Evolutionary conservation across 2,888 invertebrate species (phyloP).

Genomic region (Tetanocera ferruginea): DNA sequence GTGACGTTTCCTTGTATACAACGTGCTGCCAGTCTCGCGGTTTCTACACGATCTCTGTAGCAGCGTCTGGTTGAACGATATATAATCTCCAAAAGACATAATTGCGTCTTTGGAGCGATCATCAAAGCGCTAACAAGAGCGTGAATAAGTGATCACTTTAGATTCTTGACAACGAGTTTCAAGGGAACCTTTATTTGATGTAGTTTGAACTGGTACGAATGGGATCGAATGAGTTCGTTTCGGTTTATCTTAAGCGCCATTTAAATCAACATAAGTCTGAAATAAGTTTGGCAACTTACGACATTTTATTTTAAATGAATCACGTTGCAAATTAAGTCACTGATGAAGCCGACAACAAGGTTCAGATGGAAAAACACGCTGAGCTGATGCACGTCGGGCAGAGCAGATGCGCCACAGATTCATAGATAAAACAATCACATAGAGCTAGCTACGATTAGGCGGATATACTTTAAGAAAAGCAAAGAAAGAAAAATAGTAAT

Average conservation of each 20-base stretch:
- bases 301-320: slow-evolving; percentile 12
- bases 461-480: neutral
- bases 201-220: too few species aligned
- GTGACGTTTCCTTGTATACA: neutral
- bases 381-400: neutral
- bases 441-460: neutral
- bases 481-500: neutral
- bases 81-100: neutral
- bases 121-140: slow-evolving; percentile 2
- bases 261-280: slow-evolving; percentile 14
- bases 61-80: neutral
- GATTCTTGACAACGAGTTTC: neutral
- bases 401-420: neutral
- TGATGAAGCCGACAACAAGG: slow-evolving; percentile 4
- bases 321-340: slow-evolving; percentile 1
- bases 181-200: slow-evolving; percentile 3
- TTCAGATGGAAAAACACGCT: neutral
- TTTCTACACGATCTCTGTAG: neutral
- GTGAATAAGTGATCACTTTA: slow-evolving; percentile 19
- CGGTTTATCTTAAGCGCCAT: slow-evolving; percentile 9
- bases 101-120: neutral
- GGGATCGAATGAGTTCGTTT: neutral
- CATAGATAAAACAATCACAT: neutral
- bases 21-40: neutral
- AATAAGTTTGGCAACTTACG: slow-evolving; percentile 12